Percentiles rank a stretch among this genome's conserved stretches.
phyloP scores from a whole-genome alignment of 92 coral and sea anemone genomes.

The Pocillopora grandis region DNA sequence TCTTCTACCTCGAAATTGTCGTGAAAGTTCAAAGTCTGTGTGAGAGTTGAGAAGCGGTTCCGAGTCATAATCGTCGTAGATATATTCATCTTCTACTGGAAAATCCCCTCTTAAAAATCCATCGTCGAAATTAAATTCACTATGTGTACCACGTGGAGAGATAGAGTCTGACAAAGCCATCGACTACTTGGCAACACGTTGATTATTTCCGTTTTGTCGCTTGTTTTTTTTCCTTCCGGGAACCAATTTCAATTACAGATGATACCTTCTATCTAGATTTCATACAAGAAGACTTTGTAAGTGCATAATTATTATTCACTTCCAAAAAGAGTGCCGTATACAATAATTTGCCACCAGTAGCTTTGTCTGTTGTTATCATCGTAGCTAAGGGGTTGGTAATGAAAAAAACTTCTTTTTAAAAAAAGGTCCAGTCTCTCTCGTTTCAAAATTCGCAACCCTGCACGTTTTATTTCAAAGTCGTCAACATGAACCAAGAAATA shows the following conservation, averaged over 20 bases:
- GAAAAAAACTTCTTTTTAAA: not conserved
- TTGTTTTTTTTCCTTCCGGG: not conserved
- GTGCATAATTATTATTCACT: not conserved
- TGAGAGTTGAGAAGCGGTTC: slow-evolving; percentile 37
- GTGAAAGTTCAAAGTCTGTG: slow-evolving; percentile 12
- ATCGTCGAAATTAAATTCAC: slow-evolving; percentile 16
- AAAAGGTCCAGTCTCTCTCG: not conserved
- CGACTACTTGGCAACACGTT: not conserved
- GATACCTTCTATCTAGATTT: not conserved
- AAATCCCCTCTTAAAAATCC: slow-evolving; percentile 27
- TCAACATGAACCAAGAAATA: too few relatives aligned
- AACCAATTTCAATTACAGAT: not conserved
- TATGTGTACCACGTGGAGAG: slow-evolving; percentile 30
- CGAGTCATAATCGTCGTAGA: slow-evolving; percentile 47
- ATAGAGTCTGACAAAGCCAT: slow-evolving; percentile 2
- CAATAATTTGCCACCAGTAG: slow-evolving; percentile 31
- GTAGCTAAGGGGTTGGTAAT: not conserved
- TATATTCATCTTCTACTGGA: slow-evolving; percentile 42
- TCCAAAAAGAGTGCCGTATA: not conserved
- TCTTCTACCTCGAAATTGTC: slow-evolving; percentile 12
- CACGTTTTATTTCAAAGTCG: not conserved
- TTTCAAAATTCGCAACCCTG: not conserved
- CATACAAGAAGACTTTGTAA: not conserved
- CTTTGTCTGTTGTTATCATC: slow-evolving; percentile 17
- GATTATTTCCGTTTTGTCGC: not conserved